Evolutionary conservation across 2,113 vertebrate genomes (phyloP).

Genomic region (Labrus mixtus): DNA sequence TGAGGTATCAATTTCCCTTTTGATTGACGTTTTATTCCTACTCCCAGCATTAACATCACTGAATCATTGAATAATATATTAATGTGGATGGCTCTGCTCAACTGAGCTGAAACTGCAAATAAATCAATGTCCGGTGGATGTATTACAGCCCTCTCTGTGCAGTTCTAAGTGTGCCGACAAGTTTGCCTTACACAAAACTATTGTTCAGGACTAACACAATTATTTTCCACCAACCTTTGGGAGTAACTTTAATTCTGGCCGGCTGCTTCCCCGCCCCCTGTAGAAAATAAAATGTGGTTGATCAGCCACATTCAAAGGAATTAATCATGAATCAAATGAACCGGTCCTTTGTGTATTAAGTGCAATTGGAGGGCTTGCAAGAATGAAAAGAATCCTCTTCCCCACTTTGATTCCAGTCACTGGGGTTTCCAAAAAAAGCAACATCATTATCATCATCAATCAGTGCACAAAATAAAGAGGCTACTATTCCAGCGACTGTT

Average conservation of each 20-base stretch:
- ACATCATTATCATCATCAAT: constrained; percentile 28
- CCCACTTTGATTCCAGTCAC: constrained; percentile 35
- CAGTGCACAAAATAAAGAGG: constrained; percentile 11
- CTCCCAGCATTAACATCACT: constrained; percentile 19
- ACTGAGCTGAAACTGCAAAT: constrained; percentile 51
- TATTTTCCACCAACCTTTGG: constrained; percentile 63
- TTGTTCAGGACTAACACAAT: constrained; percentile 65
- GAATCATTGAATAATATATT: constrained; percentile 44
- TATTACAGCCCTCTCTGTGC: constrained; percentile 24
- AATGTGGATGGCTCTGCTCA: constrained; percentile 46
- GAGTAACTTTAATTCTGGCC: constrained; percentile 61
- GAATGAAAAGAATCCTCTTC: constrained; percentile 50
- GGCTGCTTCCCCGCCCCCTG: constrained; percentile 30
- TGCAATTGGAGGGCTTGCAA: neutral
- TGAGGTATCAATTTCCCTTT: neutral
- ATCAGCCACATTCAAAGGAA: neutral
- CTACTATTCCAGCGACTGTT: neutral
- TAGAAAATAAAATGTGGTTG: neutral
- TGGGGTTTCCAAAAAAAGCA: constrained; percentile 37
- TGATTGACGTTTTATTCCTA: constrained; percentile 28
- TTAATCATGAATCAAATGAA: constrained; percentile 1
- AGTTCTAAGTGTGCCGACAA: constrained; percentile 38
- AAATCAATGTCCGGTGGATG: constrained; percentile 56
- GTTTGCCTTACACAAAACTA: constrained; percentile 58
- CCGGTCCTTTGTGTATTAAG: neutral